A percentile compares a stretch with the other conserved stretches of the same genome.
Conservation (phyloP, 2,888 invertebrate genomes). For the Ormia ochracea region DNA sequence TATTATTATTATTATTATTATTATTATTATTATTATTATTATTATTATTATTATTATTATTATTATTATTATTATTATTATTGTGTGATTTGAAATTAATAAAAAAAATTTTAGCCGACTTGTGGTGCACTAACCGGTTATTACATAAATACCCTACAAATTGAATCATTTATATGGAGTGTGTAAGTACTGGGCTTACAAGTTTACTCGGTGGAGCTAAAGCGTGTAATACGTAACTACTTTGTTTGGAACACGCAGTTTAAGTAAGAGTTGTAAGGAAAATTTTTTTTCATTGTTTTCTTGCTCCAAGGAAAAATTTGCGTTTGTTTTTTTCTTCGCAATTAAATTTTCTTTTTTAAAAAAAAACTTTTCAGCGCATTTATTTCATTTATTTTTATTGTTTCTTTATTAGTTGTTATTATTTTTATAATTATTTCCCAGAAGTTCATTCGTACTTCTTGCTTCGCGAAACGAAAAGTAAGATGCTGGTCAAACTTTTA, state of each 20-base stretch:
- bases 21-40: too few relatives aligned
- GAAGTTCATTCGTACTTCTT: conserved; percentile 22
- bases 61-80: too few relatives aligned
- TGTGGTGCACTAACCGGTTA: conserved; percentile 44
- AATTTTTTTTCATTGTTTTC: neutral
- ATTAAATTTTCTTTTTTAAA: neutral
- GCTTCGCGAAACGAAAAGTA: neutral
- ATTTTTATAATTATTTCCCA: conserved; percentile 46
- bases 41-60: too few relatives aligned
- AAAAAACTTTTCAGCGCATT: conserved; percentile 25
- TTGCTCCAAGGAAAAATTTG: neutral
- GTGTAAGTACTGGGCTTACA: neutral
- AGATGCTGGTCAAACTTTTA: conserved; percentile 43
- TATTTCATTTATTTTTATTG: conserved; percentile 13
- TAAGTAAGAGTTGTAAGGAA: neutral
- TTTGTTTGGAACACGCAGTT: conserved; percentile 11
- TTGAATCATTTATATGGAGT: conserved; percentile 2
- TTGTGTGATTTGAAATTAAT: too few relatives aligned
- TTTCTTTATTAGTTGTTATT: conserved; percentile 55
- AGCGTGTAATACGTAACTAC: conserved; percentile 24
- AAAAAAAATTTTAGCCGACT: conserved; percentile 10
- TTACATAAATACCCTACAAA: conserved; percentile 27
- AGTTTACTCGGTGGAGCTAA: conserved; percentile 32
- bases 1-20: too few relatives aligned
- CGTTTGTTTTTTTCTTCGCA: neutral